Conservation (phyloP, 2,888 invertebrate species). For the Nysson spinosus region DNA sequence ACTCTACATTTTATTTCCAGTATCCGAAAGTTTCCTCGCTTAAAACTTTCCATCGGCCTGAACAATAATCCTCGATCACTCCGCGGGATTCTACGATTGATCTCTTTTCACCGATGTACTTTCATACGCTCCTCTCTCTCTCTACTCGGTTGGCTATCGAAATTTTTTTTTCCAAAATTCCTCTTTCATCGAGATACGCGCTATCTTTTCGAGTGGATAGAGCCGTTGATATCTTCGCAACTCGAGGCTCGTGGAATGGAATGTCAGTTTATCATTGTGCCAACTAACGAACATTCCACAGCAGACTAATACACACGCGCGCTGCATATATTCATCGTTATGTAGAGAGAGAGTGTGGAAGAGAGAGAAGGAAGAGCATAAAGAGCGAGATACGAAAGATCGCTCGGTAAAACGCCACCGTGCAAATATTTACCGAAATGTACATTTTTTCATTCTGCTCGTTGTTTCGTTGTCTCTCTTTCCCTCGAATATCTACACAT, state of each 20-base stretch:
- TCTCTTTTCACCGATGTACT: no score
- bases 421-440: slow-evolving; percentile 47
- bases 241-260: slow-evolving; percentile 45
- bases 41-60: no score
- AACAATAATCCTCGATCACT: no score
- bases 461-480: no score
- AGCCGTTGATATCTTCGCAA: slow-evolving; percentile 41
- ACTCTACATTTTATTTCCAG: no score
- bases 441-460: slow-evolving; percentile 16
- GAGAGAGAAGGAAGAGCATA: neutral
- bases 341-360: neutral
- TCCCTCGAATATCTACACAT: no score
- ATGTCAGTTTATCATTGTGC: slow-evolving; percentile 62
- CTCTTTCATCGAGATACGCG: slow-evolving; percentile 37
- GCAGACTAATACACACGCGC: slow-evolving; percentile 13
- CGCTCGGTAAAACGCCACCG: slow-evolving; percentile 12
- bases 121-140: no score
- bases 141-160: neutral
- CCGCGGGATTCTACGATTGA: no score
- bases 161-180: slow-evolving; percentile 7
- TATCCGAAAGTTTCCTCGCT: no score
- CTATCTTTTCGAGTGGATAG: slow-evolving; percentile 41
- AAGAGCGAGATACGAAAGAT: neutral
- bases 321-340: slow-evolving; percentile 1
- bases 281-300: slow-evolving; percentile 55